Percentiles rank a stretch among this genome's conserved stretches.
These are phyloP conservation scores for Sminthopsis crassicaudata DNA, from an alignment of 2,113 vertebrate species.

Conservation along the genomic window DNA sequence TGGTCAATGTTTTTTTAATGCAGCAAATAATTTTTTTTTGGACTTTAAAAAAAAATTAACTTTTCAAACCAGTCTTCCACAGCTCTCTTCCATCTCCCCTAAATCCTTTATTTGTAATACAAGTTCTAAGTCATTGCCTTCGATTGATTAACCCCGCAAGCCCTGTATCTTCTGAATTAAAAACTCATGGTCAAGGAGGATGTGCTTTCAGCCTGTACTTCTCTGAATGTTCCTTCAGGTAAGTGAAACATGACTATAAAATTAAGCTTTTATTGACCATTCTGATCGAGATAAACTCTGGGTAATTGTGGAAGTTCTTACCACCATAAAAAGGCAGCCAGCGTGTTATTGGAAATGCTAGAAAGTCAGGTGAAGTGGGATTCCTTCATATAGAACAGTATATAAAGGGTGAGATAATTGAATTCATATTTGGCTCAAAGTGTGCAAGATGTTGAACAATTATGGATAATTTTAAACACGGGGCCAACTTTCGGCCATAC, in stretches of 20 bases:
- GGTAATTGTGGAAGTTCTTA: not conserved
- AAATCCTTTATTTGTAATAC: not conserved
- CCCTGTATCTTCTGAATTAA: not conserved
- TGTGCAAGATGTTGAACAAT: no score
- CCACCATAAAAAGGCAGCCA: rapidly evolving
- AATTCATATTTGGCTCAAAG: not conserved
- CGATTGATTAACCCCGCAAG: not conserved
- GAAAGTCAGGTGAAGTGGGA: not conserved
- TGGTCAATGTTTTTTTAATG: not conserved
- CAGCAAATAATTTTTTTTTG: not conserved
- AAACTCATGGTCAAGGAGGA: not conserved
- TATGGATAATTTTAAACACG: rapidly evolving
- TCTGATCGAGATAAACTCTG: not conserved
- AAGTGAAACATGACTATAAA: not conserved
- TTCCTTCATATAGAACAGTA: not conserved
- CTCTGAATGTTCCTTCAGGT: not conserved
- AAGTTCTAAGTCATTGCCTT: not conserved
- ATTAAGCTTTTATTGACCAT: not conserved
- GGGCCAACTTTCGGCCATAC: not conserved
- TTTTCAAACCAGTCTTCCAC: not conserved
- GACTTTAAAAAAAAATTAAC: not conserved
- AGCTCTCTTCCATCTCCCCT: not conserved
- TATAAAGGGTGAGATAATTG: not conserved
- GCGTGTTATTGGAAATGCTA: rapidly evolving
- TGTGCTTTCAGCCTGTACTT: not conserved